Conservation (phyloP, 2,113 vertebrate genomes). For the Sinocyclocheilus rhinocerous region DNA sequence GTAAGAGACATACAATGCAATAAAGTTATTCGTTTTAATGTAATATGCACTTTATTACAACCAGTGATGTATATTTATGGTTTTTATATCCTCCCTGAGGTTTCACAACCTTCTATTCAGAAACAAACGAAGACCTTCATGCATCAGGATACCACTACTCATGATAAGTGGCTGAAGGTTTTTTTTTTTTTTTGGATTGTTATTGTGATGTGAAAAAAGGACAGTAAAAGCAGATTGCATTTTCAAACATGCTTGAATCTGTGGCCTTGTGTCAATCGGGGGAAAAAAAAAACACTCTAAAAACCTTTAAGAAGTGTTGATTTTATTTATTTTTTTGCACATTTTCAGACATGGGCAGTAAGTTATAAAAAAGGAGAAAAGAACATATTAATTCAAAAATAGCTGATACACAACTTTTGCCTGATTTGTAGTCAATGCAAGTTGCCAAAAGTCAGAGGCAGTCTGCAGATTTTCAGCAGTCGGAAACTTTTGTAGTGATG, state of each 20-base stretch:
- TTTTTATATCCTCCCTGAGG: neutral
- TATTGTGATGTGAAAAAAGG: neutral
- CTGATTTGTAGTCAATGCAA: neutral
- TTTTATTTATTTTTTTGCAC: neutral
- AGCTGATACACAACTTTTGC: neutral
- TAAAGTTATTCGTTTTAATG: neutral
- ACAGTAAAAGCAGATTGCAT: neutral
- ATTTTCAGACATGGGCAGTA: neutral
- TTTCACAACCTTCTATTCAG: neutral
- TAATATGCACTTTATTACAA: constrained; percentile 6
- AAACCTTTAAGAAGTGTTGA: neutral
- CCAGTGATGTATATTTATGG: neutral
- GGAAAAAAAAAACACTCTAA: neutral
- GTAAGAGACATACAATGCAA: neutral
- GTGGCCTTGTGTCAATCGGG: neutral
- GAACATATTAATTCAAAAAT: neutral
- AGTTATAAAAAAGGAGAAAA: neutral
- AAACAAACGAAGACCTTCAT: neutral
- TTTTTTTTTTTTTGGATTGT: neutral
- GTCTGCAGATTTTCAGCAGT: neutral
- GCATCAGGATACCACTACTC: too few relatives aligned
- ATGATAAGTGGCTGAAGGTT: too few relatives aligned
- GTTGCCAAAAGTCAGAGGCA: too few relatives aligned
- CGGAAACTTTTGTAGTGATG: neutral
- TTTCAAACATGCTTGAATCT: neutral